A percentile compares a stretch with the other conserved stretches of the same genome.
phyloP scores from a whole-genome alignment of 2,113 vertebrate species.

The Rhabdomys dilectus region DNA sequence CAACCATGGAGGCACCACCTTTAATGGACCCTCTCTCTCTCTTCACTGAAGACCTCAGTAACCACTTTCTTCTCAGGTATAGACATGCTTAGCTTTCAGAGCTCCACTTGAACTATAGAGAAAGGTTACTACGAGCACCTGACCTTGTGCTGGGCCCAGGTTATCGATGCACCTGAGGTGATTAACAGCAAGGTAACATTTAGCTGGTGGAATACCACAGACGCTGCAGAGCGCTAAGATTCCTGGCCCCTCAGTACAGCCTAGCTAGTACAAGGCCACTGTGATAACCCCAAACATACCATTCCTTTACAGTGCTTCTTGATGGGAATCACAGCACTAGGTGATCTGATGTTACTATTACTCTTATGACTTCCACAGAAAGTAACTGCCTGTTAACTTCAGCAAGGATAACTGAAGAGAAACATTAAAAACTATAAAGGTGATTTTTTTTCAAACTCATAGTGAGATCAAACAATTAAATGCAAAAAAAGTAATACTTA shows the following conservation, averaged over 20 bases:
- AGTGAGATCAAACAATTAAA: slow-evolving; percentile 71
- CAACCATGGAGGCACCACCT: background rate
- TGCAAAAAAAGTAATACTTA: slow-evolving; percentile 51
- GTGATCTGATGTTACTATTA: slow-evolving; percentile 68
- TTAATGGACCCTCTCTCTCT: background rate
- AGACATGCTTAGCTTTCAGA: slow-evolving; percentile 31
- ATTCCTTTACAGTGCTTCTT: background rate
- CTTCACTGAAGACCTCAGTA: background rate
- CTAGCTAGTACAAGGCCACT: background rate
- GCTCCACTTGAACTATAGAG: slow-evolving; percentile 18
- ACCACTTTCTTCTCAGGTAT: background rate
- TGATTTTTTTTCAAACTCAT: slow-evolving; percentile 67
- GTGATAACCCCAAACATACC: background rate
- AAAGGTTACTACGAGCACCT: background rate
- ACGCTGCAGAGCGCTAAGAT: background rate
- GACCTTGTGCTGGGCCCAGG: slow-evolving; percentile 48
- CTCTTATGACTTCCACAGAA: slow-evolving; percentile 83
- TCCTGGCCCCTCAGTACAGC: background rate
- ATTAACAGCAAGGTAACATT: background rate
- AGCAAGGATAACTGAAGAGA: slow-evolving; percentile 83
- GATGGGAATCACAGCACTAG: background rate
- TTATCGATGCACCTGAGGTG: background rate
- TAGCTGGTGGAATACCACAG: background rate
- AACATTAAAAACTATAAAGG: slow-evolving; percentile 70
- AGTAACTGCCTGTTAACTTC: slow-evolving; percentile 82